Evolutionary conservation across 2,113 vertebrate genomes (phyloP).

Genomic region (Cricetomys ansorgei): DNA sequence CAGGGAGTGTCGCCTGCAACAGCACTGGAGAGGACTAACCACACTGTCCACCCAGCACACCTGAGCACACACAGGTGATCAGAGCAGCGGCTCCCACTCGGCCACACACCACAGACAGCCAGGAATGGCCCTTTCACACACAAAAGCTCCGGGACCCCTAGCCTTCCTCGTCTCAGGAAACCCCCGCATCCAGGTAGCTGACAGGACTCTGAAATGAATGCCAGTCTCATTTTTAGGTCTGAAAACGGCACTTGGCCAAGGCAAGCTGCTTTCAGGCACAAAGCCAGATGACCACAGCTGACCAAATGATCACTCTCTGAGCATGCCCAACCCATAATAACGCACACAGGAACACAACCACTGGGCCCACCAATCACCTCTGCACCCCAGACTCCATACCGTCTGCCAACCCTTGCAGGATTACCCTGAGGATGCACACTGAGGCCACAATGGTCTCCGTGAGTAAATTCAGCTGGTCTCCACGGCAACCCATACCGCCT

Average conservation of each 20-base stretch:
- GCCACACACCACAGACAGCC: background rate
- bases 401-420: background rate
- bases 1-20: background rate
- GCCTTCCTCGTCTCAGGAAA: background rate
- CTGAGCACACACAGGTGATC: no score
- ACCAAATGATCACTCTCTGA: background rate
- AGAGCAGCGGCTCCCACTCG: background rate
- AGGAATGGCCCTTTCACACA: background rate
- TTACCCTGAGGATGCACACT: no score
- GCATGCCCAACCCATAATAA: background rate
- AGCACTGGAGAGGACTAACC: background rate
- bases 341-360: fast-evolving
- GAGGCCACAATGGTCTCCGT: background rate
- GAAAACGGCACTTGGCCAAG: constrained; percentile 50
- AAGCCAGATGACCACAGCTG: background rate
- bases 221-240: background rate
- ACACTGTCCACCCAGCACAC: background rate
- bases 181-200: no score
- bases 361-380: background rate
- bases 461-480: background rate
- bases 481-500: background rate
- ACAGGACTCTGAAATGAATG: background rate
- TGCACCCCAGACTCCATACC: background rate
- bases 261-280: background rate
- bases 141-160: background rate